Evolutionary conservation across 2,113 vertebrate genomes (phyloP).

Genomic region (Pluvialis apricaria): DNA sequence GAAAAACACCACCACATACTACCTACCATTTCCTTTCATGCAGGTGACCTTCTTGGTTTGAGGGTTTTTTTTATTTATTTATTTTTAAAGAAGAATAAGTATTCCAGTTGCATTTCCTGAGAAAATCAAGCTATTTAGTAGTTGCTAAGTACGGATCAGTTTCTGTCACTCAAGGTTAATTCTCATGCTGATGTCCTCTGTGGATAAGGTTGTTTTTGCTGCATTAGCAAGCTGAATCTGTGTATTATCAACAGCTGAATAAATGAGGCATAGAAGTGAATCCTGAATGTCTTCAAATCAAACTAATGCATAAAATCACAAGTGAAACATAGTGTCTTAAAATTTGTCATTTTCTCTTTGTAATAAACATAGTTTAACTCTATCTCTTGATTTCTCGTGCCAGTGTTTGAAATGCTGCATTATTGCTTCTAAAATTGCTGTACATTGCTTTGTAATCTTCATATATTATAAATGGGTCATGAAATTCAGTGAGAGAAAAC

Average conservation of each 20-base stretch:
- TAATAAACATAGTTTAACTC: slow-evolving; percentile 19
- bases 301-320: slow-evolving; percentile 12
- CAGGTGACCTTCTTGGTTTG: background rate
- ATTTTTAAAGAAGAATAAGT: background rate
- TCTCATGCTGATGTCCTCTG: slow-evolving; percentile 48
- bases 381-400: background rate
- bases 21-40: background rate
- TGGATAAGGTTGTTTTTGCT: slow-evolving; percentile 50
- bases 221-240: slow-evolving; percentile 19
- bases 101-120: slow-evolving; percentile 10
- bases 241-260: slow-evolving; percentile 41
- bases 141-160: slow-evolving; percentile 38
- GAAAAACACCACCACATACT: background rate
- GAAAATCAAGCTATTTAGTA: slow-evolving; percentile 26
- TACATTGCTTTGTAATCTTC: background rate
- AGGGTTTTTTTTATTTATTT: background rate
- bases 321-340: background rate
- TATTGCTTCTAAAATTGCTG: slow-evolving; percentile 13
- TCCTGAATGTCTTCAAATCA: slow-evolving; percentile 17
- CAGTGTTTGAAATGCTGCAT: background rate
- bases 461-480: slow-evolving; percentile 23
- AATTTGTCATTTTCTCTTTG: slow-evolving; percentile 6
- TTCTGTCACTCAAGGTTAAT: slow-evolving; percentile 56
- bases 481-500: slow-evolving; percentile 17
- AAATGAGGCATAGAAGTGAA: slow-evolving; percentile 23